Conservation (phyloP, 2,797 vertebrate genomes). For the Xenentodon cancila region DNA sequence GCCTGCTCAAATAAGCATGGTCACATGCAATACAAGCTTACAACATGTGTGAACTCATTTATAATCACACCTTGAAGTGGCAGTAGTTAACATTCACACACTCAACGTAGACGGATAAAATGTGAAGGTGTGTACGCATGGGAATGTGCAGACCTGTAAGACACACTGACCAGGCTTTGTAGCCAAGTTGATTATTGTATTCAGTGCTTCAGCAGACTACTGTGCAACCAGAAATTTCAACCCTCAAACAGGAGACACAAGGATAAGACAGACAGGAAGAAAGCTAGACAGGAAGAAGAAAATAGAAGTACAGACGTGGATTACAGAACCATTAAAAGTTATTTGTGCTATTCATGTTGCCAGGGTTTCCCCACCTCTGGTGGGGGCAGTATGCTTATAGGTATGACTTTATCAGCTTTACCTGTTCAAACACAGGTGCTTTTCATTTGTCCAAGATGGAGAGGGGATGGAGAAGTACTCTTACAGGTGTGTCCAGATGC, state of each 20-base stretch:
- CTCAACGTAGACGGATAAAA: slow-evolving; percentile 1
- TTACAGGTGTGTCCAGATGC: not conserved
- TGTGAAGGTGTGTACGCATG: slow-evolving; percentile 11
- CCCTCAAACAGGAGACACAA: not conserved
- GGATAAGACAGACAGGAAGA: not conserved
- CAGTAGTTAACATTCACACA: slow-evolving; percentile 7
- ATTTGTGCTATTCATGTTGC: not conserved
- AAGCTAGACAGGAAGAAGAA: too few species aligned
- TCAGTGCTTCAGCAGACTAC: slow-evolving; percentile 12
- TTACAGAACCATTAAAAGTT: too few species aligned
- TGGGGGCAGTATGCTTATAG: not conserved
- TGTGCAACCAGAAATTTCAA: slow-evolving; percentile 9
- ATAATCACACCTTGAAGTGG: not conserved
- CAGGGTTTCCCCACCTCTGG: too few species aligned
- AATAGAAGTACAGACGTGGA: too few species aligned
- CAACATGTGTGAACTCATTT: not conserved
- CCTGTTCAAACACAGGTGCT: slow-evolving; percentile 1
- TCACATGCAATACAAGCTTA: not conserved
- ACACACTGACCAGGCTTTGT: slow-evolving; percentile 5
- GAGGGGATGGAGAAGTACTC: not conserved
- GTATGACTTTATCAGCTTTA: not conserved
- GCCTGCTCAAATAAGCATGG: not conserved
- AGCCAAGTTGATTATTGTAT: slow-evolving; percentile 22
- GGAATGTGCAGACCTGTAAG: slow-evolving; percentile 28
- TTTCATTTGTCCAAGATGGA: not conserved